phyloP scores from a whole-genome alignment of 2,797 vertebrate genomes.

The Rhinogobio ventralis region DNA sequence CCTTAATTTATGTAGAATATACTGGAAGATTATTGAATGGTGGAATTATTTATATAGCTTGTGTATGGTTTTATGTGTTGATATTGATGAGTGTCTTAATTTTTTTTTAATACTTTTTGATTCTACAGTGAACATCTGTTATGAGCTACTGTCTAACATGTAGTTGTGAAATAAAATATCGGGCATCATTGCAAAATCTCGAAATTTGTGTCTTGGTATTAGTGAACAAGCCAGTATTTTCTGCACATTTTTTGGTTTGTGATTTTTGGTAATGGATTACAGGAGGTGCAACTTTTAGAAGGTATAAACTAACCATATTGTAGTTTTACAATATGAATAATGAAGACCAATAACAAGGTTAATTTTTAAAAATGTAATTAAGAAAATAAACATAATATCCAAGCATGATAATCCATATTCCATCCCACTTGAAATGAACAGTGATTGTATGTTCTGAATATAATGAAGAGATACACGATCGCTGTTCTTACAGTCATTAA shows the following conservation, averaged over 20 bases:
- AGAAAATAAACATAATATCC: constrained; percentile 52
- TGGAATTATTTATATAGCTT: constrained; percentile 80
- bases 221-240: constrained; percentile 23
- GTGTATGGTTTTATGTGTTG: constrained; percentile 83
- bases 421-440: background rate
- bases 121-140: constrained; percentile 87
- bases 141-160: constrained; percentile 88
- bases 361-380: constrained; percentile 61
- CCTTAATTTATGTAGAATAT: constrained; percentile 79
- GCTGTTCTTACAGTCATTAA: background rate
- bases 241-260: background rate
- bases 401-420: constrained; percentile 2
- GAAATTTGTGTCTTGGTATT: constrained; percentile 62
- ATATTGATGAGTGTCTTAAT: constrained; percentile 75
- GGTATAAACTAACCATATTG: background rate
- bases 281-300: background rate
- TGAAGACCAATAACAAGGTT: background rate
- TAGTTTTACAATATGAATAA: background rate
- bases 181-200: constrained; percentile 80
- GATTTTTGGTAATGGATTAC: no score
- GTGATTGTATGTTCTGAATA: background rate
- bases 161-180: constrained; percentile 84
- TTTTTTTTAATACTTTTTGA: constrained; percentile 82
- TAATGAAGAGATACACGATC: background rate
- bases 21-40: constrained; percentile 59